Base-by-base conservation (phyloP, 2,113 vertebrate genomes). In the Ardeotis arabs region DNA sequence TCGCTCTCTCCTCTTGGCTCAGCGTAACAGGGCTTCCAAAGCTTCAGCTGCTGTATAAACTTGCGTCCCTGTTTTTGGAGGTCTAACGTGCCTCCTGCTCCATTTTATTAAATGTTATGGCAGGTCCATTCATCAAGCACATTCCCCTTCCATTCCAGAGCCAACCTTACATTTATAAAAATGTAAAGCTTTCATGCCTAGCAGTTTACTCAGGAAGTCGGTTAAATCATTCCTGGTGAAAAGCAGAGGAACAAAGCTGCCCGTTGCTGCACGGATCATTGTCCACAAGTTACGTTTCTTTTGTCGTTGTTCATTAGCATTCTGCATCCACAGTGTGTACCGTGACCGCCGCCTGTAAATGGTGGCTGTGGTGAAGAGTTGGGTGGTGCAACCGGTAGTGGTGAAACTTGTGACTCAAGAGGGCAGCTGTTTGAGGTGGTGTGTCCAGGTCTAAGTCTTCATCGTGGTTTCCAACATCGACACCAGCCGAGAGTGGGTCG, bases 291-390 rank as follows among this genome's bases (percentile, higher is more conserved):
- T 45, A 25, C 2, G 14, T 60, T 84, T 25, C 55, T 27, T 2
- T 12, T 33, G 3, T 31, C 0, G 14, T 4, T 15, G 62, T 31
- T 23, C 95, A 94, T 99, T 98, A 99, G 98, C 99, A 99, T 63
- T 99, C 99, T 0, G 99, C 99, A 8, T 99, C 99, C 90, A 99
- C 99, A 2, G 98, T 99, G 98, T 99, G 99, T 69, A 99, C 99
- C 4, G 99, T 99, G 97, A 99, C 99, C 0, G 99, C 99, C 0
- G 99, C 99, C 97, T 99, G 99, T 47, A 99, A 97, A 93, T 99
- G 99, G 97, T 99, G 99, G 85, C 98, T 98, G 97, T 98, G 99
- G 84, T 99, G 99, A 37, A 99, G 98, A 3, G 98, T 87, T 20
- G 99, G 98, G 97, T 99, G 99, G 96, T 99, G 99, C 89, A 99